Conservation (phyloP, 30 jellyfish, hydroid and myxozoan genomes). For the Cassiopea andromeda region DNA sequence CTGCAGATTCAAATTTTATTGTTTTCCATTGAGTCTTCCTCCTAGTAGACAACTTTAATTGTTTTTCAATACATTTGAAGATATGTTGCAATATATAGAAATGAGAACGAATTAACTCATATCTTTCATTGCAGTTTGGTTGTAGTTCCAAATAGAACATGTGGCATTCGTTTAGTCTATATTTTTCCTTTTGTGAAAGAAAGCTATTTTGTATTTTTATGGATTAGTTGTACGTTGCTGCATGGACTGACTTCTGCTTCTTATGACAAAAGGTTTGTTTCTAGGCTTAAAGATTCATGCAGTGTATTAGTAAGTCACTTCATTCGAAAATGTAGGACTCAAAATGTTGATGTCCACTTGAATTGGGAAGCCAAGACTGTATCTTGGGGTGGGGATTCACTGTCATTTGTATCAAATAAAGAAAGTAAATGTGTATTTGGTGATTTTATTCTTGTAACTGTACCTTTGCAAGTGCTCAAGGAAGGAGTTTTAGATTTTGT, state of each 20-base stretch:
- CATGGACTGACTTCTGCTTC: not conserved
- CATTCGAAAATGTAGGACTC: conserved; percentile 11
- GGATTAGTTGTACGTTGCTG: no score
- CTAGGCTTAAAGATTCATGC: conserved; percentile 52
- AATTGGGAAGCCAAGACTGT: conserved; percentile 55
- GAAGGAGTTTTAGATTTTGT: conserved; percentile 45
- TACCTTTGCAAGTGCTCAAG: conserved; percentile 55
- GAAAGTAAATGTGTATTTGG: not conserved
- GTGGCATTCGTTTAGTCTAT: no score
- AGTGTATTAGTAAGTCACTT: conserved; percentile 10
- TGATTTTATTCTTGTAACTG: conserved; percentile 33
- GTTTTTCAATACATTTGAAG: no score
- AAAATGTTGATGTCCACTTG: conserved; percentile 6
- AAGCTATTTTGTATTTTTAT: no score
- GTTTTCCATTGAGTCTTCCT: no score
- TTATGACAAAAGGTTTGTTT: not conserved
- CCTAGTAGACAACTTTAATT: no score
- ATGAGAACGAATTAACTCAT: no score
- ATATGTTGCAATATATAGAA: no score
- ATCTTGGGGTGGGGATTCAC: conserved; percentile 14
- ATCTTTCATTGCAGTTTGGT: no score
- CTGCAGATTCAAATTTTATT: no score
- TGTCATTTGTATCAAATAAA: not conserved
- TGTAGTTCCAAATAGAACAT: no score
- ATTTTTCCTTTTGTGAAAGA: no score